Base-by-base conservation (phyloP, 1,140 invertebrate genomes). In the Drosophila sp. region DNA sequence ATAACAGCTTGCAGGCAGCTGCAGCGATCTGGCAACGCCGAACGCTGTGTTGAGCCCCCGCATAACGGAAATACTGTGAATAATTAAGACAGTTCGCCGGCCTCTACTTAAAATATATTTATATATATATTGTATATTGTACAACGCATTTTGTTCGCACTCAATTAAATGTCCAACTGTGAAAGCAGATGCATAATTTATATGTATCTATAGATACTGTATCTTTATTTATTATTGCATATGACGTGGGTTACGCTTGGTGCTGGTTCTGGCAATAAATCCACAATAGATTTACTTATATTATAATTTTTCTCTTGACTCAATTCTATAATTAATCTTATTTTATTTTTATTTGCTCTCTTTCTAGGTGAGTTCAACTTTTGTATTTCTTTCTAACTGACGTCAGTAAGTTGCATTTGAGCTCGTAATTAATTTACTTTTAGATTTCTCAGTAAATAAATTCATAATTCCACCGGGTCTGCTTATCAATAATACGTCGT, bases 331-430 rank as follows among this genome's bases (percentile, higher is more conserved):
- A 76, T 78, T 75, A 86, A 74, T 72, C 46, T 69, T 21, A 21
- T 61, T 18, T 57, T 38, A 8, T 61, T 58, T n/a, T 66, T 25
- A 21, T 66, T 36, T 53, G 50, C 62, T 75, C 46, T 87, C 64
- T 86, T 87, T 86, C 54, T 45, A 86, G 81, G 81, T 86, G 78
- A 86, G 81, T 86, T 53, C 29, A 46, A 18, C 57, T 40, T 25
- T n/a, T 8, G 4, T n/a, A 13, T 27, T 8, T 1, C 14, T 25
- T 16, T 45, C 14, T 36, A 9, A 13, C 18, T 64, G 54, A 66
- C 43, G 65, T 65, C 50, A 78, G 82, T 78, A 53, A 81, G 78
- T 81, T 62, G 40, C 27, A 43, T 50, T 32, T 29, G n/a, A 14
- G n/a, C n/a, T 29, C 7, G 46, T 50, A 50, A 66, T 62, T 54